Percentiles rank a stretch among this genome's conserved stretches.
Conservation (phyloP, 2,888 invertebrate genomes). For the Hartigia nigra region DNA sequence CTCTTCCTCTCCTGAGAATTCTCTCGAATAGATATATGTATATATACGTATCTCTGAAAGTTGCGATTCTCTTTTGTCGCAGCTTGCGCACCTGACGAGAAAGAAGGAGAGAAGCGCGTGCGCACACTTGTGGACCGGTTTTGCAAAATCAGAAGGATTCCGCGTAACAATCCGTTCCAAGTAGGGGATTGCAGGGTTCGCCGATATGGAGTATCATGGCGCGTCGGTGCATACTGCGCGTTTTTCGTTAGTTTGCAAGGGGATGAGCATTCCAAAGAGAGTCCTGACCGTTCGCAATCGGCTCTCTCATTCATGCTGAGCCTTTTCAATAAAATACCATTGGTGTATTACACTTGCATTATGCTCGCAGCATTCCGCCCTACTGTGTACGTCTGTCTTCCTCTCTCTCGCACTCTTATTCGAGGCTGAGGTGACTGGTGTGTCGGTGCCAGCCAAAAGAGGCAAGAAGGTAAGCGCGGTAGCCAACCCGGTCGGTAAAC, state of each 20-base stretch:
- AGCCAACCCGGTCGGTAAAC: constrained; percentile 9
- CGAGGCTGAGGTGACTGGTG: not conserved
- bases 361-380: not conserved
- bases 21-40: not conserved
- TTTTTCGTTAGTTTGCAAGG: not conserved
- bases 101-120: not conserved
- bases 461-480: constrained; percentile 2
- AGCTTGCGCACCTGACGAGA: constrained; percentile 5
- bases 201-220: not conserved
- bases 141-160: not conserved
- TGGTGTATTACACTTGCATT: not conserved
- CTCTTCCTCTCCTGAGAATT: not conserved
- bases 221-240: not conserved
- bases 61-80: not conserved
- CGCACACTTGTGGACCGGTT: not conserved
- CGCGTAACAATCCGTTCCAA: not conserved
- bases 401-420: not conserved
- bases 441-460: constrained; percentile 2
- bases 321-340: not conserved
- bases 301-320: not conserved
- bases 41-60: not conserved
- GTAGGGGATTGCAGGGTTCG: not conserved
- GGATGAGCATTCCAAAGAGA: not conserved
- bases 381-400: not conserved
- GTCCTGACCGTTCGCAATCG: not conserved